These are phyloP conservation scores for Phalacrocorax carbo DNA, from an alignment of 2,113 vertebrate species.

Conservation along the genomic window DNA sequence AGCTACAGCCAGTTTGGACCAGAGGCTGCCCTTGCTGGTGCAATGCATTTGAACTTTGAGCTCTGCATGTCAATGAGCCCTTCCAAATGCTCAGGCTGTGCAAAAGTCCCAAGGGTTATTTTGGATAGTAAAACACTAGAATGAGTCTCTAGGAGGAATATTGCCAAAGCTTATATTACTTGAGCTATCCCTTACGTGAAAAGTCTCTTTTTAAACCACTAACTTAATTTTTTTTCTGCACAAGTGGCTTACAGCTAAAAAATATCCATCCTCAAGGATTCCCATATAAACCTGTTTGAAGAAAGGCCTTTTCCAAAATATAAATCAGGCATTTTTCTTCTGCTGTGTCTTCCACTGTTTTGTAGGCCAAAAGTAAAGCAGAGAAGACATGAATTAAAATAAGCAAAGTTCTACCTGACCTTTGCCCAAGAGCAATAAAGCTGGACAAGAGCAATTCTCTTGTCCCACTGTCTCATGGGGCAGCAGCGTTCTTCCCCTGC, in stretches of 20 bases:
- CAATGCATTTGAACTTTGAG: background rate
- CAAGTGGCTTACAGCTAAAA: background rate
- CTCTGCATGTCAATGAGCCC: background rate
- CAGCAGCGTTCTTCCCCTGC: rapidly evolving
- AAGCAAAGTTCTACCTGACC: background rate
- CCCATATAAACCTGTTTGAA: background rate
- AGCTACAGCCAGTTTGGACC: background rate
- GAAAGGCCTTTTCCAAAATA: background rate
- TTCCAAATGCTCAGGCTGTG: background rate
- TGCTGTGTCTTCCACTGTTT: background rate
- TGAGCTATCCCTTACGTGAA: background rate
- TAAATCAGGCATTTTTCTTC: background rate
- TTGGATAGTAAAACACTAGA: background rate
- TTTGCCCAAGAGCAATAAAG: slow-evolving; percentile 8
- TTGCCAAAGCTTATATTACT: background rate
- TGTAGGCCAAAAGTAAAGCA: background rate
- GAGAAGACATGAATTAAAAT: background rate
- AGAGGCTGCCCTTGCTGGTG: background rate
- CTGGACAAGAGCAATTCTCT: background rate
- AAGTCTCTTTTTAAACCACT: background rate
- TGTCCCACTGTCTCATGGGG: background rate
- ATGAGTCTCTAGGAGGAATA: background rate
- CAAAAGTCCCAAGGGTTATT: background rate
- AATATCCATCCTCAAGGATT: background rate
- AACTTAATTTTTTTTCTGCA: background rate